A percentile compares a stretch with the other conserved stretches of the same genome.
phyloP scores from a whole-genome alignment of 2,888 invertebrate genomes.

The Rhabditoides inermis region DNA sequence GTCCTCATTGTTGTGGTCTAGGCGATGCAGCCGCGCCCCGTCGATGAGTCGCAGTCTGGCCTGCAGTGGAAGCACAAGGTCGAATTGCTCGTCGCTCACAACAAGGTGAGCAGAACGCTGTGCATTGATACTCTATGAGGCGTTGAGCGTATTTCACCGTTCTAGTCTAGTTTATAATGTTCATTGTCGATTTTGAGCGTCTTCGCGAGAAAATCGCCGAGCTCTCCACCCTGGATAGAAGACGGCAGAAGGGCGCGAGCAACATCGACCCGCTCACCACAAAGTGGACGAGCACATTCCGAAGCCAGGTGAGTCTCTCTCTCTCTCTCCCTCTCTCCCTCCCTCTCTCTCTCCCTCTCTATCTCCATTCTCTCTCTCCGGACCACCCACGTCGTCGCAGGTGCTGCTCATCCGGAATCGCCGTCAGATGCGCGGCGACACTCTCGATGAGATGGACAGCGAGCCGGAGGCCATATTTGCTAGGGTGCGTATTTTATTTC shows the following conservation, averaged over 20 bases:
- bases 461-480: slow-evolving; percentile 36
- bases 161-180: not conserved
- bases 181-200: slow-evolving; percentile 5
- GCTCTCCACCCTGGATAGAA: slow-evolving; percentile 5
- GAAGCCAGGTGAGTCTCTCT: slow-evolving; percentile 25
- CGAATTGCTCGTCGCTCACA: slow-evolving; percentile 33
- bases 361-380: not conserved
- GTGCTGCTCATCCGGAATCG: slow-evolving; percentile 25
- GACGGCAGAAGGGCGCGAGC: slow-evolving; percentile 11
- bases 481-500: too few relatives aligned
- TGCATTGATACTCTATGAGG: not conserved
- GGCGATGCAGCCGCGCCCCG: slow-evolving; percentile 25
- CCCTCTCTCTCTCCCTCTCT: not conserved
- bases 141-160: not conserved
- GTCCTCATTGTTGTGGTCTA: slow-evolving; percentile 1
- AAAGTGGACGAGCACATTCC: slow-evolving; percentile 29
- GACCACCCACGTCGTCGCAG: not conserved
- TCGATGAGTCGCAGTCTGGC: slow-evolving; percentile 23
- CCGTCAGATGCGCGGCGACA: slow-evolving; percentile 25
- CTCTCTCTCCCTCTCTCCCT: too few relatives aligned
- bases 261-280: slow-evolving; percentile 13
- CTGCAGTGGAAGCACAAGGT: slow-evolving; percentile 37
- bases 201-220: slow-evolving; percentile 32
- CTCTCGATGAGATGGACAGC: slow-evolving; percentile 32
- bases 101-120: slow-evolving; percentile 17